Evolutionary conservation across 2,888 invertebrate genomes (phyloP).

Genomic region (Scaptomyza flava): DNA sequence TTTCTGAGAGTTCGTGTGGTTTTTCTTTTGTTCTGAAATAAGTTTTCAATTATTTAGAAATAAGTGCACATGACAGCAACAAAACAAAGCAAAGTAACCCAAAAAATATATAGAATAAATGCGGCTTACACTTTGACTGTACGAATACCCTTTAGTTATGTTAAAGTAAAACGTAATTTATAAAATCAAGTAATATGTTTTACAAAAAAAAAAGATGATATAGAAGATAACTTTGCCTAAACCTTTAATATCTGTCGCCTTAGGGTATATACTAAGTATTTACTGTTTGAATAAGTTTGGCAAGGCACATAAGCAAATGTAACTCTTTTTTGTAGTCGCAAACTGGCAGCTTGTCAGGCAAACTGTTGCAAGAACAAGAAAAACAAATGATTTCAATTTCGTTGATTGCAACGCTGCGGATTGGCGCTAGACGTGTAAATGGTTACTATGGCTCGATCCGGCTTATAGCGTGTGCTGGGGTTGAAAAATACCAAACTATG

Average conservation of each 20-base stretch:
- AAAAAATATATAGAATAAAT: conserved; percentile 22
- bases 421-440: conserved; percentile 47
- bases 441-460: conserved; percentile 45
- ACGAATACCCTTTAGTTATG: conserved; percentile 33
- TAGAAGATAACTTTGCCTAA: not conserved
- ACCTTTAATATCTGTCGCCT: not conserved
- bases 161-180: not conserved
- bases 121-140: conserved; percentile 18
- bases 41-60: conserved; percentile 77
- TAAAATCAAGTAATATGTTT: not conserved
- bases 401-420: conserved; percentile 63
- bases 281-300: conserved; percentile 44
- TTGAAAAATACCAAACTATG: conserved; percentile 64
- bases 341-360: conserved; percentile 54
- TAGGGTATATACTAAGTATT: conserved; percentile 22
- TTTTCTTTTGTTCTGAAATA: conserved; percentile 53
- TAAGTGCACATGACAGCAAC: conserved; percentile 68
- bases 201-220: not conserved
- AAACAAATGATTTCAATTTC: conserved; percentile 68
- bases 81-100: conserved; percentile 41
- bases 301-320: conserved; percentile 34
- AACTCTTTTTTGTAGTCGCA: conserved; percentile 45
- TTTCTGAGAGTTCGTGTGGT: conserved; percentile 12
- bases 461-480: conserved; percentile 66
- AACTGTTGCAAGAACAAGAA: conserved; percentile 10